Evolutionary conservation across 2,113 vertebrate genomes (phyloP), one percentile per base, ranked within the genome.

Genomic region (Phyllostomus discolor): DNA sequence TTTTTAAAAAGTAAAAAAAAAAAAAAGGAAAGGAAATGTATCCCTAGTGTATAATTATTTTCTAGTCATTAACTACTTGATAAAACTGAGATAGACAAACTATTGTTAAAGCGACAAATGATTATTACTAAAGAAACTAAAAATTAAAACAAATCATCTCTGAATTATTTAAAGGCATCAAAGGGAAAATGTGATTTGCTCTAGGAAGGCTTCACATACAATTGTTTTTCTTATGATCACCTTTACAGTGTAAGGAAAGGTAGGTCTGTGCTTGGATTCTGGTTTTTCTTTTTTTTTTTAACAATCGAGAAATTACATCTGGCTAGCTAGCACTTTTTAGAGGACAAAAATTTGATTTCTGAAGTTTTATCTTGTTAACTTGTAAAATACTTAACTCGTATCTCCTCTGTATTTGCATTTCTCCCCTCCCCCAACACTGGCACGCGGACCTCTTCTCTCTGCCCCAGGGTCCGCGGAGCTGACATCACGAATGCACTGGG

Each of bases 281-380:
- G 59, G 7, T 8, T 64, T 35, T n/a, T n/a, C 10, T 17, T 33
- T 33, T 48, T 19, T 64, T 4, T 64, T 64, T 28, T 31, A 75
- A 5, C 28, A 59, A 20, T 69, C 43, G 67, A 89, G 35, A 91
- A 83, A 41, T 83, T 85, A 78, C 3, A 59, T 73, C 57, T 90
- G 78, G 20, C 43, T 80, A 84, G 24, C 38, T 76, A 75, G 19
- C 11, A 72, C n/a, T 52, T 78, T 76, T 78, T 70, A 87, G 38
- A 84, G 38, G 9, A 66, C 24, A 76, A 80, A 59, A 72, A 66
- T 43, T 62, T 57, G 16, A 26, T 84, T 20, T 38, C 31, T 88
- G n/a, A 59, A n/a, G 41, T 90, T 73, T 92, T 57, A n/a, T 80
- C 22, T 83, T 91, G 64, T 82, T 92, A 90, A 89, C 76, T 52